Evolutionary conservation across 2,888 invertebrate species (phyloP).

Genomic region (Patella caerulea): DNA sequence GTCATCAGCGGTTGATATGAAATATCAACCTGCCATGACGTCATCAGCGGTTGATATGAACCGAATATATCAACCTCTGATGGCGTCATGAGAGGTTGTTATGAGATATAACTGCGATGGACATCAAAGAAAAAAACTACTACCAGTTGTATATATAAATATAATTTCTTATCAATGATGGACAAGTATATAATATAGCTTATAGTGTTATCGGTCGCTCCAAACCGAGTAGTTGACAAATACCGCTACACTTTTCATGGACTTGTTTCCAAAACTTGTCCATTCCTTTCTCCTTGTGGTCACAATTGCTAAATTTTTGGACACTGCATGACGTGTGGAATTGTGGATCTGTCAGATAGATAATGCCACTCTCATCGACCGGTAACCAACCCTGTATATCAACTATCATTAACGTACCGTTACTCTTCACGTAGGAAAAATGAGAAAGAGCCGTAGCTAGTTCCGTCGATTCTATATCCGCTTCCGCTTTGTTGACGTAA

Average conservation of each 20-base stretch:
- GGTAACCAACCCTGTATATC: slow-evolving; percentile 42
- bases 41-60: too few species aligned
- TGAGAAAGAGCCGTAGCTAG: slow-evolving; percentile 35
- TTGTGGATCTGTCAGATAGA: slow-evolving; percentile 40
- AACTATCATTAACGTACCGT: slow-evolving; percentile 32
- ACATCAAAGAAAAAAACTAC: too few species aligned
- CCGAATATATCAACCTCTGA: too few species aligned
- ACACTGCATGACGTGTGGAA: slow-evolving; percentile 26
- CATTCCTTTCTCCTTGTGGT: slow-evolving; percentile 35
- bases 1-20: too few species aligned
- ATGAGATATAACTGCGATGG: too few species aligned
- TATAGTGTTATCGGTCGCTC: slow-evolving; percentile 10
- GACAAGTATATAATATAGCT: too few species aligned
- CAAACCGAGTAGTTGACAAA: slow-evolving; percentile 26
- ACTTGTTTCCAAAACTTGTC: slow-evolving; percentile 31
- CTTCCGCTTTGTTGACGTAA: slow-evolving; percentile 12
- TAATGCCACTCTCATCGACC: slow-evolving; percentile 22
- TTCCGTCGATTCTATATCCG: slow-evolving; percentile 9
- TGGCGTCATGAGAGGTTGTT: too few species aligned
- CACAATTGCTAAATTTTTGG: slow-evolving; percentile 22
- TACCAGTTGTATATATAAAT: too few species aligned
- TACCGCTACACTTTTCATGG: slow-evolving; percentile 31
- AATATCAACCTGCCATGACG: too few species aligned
- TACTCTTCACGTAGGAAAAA: slow-evolving; percentile 32
- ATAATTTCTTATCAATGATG: too few species aligned